Conservation (phyloP, 1,140 invertebrate species). For the Drosophila jambulina region DNA sequence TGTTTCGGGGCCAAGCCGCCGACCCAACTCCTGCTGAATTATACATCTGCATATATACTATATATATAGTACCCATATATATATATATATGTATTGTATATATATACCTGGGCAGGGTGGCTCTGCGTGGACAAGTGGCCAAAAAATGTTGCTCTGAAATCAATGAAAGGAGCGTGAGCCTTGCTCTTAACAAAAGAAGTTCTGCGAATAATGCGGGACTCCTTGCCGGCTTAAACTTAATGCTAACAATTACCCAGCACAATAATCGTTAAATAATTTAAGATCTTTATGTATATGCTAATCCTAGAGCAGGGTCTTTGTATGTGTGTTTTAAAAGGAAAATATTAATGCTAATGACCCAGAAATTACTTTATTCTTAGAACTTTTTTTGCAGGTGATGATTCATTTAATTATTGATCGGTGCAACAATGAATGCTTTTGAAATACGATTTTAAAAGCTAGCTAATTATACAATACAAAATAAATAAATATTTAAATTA, state of each 20-base stretch:
- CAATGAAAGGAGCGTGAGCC: slow-evolving; percentile 4
- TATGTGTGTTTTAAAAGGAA: neutral
- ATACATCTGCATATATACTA: slow-evolving; percentile 54
- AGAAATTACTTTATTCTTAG: neutral
- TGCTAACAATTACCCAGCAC: neutral
- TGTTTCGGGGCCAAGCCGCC: slow-evolving; percentile 14
- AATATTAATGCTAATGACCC: neutral
- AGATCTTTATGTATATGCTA: neutral
- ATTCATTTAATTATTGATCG: neutral
- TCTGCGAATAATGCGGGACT: slow-evolving; percentile 2
- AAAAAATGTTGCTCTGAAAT: slow-evolving; percentile 20
- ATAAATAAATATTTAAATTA: too few relatives aligned
- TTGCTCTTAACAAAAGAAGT: slow-evolving; percentile 17
- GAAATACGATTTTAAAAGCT: too few relatives aligned
- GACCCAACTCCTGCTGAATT: slow-evolving; percentile 48
- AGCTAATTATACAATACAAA: neutral
- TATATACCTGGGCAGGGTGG: neutral
- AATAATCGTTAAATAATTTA: slow-evolving; percentile 14
- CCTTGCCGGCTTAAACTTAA: slow-evolving; percentile 9
- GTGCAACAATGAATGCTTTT: neutral
- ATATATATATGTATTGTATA: neutral
- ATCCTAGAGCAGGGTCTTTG: neutral
- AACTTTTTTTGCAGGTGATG: accelerated
- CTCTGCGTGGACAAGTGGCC: slow-evolving; percentile 70
- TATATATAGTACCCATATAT: neutral